Evolutionary conservation across 2,113 vertebrate species (phyloP).

Genomic region (Pipra filicauda): DNA sequence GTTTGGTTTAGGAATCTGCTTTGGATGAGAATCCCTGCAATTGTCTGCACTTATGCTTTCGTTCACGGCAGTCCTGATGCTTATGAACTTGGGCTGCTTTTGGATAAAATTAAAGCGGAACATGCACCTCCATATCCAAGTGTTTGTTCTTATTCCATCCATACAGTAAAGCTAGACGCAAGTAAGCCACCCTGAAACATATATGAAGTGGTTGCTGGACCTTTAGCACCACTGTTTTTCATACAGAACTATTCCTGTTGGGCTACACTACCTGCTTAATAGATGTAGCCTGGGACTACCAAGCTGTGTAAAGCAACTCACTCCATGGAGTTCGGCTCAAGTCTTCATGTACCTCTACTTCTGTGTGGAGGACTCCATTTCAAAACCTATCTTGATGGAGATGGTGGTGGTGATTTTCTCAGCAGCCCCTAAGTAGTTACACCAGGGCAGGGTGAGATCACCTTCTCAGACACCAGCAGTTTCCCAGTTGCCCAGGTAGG

Average conservation of each 20-base stretch:
- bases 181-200: not conserved
- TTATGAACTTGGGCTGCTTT: not conserved
- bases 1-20: not conserved
- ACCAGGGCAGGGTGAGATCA: not conserved
- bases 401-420: not conserved
- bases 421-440: not conserved
- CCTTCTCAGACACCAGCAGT: not conserved
- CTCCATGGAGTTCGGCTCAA: not conserved
- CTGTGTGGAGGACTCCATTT: not conserved
- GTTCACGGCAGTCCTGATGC: not conserved
- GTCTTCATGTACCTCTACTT: not conserved
- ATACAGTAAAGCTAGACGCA: not conserved
- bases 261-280: not conserved
- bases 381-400: not conserved
- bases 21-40: not conserved
- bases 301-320: not conserved
- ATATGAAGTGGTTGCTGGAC: not conserved
- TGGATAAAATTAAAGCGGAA: not conserved
- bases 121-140: not conserved
- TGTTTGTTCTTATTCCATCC: not conserved
- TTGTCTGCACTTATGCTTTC: not conserved
- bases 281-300: accelerated
- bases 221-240: not conserved
- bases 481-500: not conserved
- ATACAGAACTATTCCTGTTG: accelerated